Conservation (phyloP, 1,140 invertebrate species). For the Ephestia elutella region DNA sequence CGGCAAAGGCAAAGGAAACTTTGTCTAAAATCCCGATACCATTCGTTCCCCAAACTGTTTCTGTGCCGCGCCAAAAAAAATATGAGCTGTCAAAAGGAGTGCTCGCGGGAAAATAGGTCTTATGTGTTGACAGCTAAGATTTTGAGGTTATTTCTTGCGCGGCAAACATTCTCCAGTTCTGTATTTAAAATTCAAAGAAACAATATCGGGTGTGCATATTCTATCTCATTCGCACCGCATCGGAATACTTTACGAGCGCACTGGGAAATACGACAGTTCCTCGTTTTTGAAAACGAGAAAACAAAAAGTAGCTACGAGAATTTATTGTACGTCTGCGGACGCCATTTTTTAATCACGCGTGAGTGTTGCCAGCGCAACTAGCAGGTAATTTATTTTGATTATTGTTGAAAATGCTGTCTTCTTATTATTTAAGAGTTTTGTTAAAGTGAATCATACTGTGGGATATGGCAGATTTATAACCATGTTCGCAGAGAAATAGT, state of each 20-base stretch:
- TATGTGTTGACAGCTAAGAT: constrained; percentile 23
- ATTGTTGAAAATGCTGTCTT: constrained; percentile 6
- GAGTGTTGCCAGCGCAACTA: constrained; percentile 30
- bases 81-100: constrained; percentile 10
- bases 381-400: constrained; percentile 30
- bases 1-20: constrained; percentile 4
- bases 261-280: constrained; percentile 54
- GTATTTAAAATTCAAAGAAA: constrained; percentile 66
- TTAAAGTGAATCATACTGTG: background rate
- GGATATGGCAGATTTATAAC: background rate
- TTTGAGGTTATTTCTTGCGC: constrained; percentile 22
- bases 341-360: constrained; percentile 41
- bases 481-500: background rate
- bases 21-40: constrained; percentile 24
- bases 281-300: constrained; percentile 39
- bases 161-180: constrained; percentile 4
- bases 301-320: constrained; percentile 34
- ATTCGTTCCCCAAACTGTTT: constrained; percentile 24
- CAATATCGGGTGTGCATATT: constrained; percentile 64
- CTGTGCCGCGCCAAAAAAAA: constrained; percentile 8
- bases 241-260: constrained; percentile 57
- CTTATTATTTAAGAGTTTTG: constrained; percentile 2
- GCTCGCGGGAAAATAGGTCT: constrained; percentile 21
- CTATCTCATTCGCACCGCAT: constrained; percentile 40
- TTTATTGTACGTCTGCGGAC: constrained; percentile 38